Evolutionary conservation across 2,113 vertebrate species (phyloP).

Genomic region (Nothocercus julius): DNA sequence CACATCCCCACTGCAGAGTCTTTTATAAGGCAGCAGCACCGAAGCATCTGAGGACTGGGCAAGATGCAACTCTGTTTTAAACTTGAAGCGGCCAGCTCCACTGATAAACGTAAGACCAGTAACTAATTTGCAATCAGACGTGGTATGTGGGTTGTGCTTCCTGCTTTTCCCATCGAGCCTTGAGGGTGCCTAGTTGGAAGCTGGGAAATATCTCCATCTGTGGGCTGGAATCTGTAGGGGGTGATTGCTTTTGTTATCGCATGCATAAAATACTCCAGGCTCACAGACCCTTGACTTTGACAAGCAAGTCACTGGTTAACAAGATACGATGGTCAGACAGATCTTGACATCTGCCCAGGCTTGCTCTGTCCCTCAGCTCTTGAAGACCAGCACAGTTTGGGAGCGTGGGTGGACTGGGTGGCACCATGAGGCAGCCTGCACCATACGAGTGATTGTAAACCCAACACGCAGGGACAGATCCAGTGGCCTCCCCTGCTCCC

Average conservation of each 20-base stretch:
- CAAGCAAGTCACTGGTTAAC: not conserved
- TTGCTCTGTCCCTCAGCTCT: not conserved
- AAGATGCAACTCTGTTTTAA: not conserved
- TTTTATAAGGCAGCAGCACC: not conserved
- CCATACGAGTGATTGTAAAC: not conserved
- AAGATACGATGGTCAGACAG: not conserved
- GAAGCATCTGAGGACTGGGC: not conserved
- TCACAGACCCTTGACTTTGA: accelerated
- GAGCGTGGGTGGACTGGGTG: accelerated
- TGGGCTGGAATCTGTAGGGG: not conserved
- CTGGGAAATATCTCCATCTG: not conserved
- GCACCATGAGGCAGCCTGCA: accelerated
- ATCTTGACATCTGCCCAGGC: not conserved
- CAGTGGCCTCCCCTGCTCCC: not conserved
- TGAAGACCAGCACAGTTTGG: not conserved
- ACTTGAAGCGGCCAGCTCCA: not conserved
- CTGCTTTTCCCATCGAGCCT: not conserved
- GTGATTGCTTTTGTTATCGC: not conserved
- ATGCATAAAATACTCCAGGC: accelerated
- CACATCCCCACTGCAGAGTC: not conserved
- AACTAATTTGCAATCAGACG: not conserved
- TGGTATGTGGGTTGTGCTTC: not conserved
- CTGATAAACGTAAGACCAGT: not conserved
- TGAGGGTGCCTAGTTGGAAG: not conserved
- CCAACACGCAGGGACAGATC: not conserved